Evolutionary conservation across 2,888 invertebrate genomes (phyloP), one percentile per base, ranked within the genome.

Genomic region (Barypeithes pellucidus): DNA sequence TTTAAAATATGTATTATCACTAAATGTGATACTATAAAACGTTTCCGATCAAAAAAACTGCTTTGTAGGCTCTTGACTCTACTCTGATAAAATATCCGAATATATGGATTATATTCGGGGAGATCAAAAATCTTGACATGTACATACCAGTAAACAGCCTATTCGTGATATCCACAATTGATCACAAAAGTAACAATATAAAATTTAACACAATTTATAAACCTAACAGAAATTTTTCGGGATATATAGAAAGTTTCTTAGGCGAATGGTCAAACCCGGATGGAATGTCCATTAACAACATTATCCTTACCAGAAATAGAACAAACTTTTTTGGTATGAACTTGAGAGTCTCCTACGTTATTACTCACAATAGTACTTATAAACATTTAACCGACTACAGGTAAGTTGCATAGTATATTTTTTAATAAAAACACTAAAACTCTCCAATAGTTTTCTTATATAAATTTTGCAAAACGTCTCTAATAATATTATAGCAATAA

Each of bases 371-470:
- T 14, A 41, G n/a, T 7, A 69, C 69, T 7, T 47, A 69, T n/a
- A 20, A 68, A 22, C 73, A 73, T 66, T 68, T 73, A 22, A 73
- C 63, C 20, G 73, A 73, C 33, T 73, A 73, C 41, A 73, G 73
- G 73, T 73, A 68, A 29, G 39, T n/a, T 12, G 2, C n/a, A 5
- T 7, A 41, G 12, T 20, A 12, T 22, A 60, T 22, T 39, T 11
- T 24, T 24, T 24, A 24, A n/a, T n/a, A n/a, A n/a, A n/a, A n/a
- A n/a, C n/a, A n/a, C n/a, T n/a, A n/a, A n/a, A n/a, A n/a, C n/a
- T n/a, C n/a, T n/a, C n/a, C 11, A 33, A 20, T 2, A 11, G 5
- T 2, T 2, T 39, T n/a, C n/a, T n/a, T n/a, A n/a, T n/a, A n/a
- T n/a, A n/a, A n/a, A n/a, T n/a, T n/a, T n/a, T n/a, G n/a, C n/a